phyloP scores from a whole-genome alignment of 2,888 invertebrate species.

The Cataglyphis rosenhaueri region DNA sequence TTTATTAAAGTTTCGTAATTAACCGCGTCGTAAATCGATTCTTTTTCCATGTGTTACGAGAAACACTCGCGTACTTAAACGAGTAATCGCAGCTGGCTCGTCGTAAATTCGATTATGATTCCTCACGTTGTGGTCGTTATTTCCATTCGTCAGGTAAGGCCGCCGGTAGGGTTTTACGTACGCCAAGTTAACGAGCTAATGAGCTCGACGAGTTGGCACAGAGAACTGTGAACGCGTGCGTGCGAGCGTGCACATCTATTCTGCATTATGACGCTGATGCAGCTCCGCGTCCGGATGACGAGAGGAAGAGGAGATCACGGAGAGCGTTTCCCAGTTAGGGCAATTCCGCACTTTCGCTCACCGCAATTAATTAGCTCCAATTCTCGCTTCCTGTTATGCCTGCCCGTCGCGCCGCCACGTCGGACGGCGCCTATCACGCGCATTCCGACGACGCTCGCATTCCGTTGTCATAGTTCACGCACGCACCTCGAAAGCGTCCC shows the following conservation, averaged over 20 bases:
- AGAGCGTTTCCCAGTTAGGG: constrained; percentile 75
- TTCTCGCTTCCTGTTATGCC: constrained; percentile 82
- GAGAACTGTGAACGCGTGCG: constrained; percentile 34
- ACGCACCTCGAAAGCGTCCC: constrained; percentile 57
- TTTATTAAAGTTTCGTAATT: constrained; percentile 3
- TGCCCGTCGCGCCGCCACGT: constrained; percentile 45
- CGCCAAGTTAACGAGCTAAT: constrained; percentile 62
- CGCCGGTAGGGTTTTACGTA: constrained; percentile 19
- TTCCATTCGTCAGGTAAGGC: constrained; percentile 37
- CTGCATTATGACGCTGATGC: constrained; percentile 42
- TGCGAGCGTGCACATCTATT: constrained; percentile 23
- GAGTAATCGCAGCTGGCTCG: constrained; percentile 12
- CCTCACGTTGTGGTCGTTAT: constrained; percentile 31
- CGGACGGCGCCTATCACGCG: constrained; percentile 30
- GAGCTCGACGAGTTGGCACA: constrained; percentile 73
- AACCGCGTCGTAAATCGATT: constrained; percentile 15
- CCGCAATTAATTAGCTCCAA: constrained; percentile 83
- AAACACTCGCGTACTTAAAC: constrained; percentile 27
- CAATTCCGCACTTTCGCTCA: constrained; percentile 80
- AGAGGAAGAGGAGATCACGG: constrained; percentile 10
- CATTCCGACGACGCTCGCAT: constrained; percentile 64
- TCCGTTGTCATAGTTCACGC: constrained; percentile 71
- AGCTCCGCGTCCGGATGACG: constrained; percentile 23
- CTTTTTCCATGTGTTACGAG: not conserved
- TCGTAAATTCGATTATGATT: constrained; percentile 48